Evolutionary conservation across 2,888 invertebrate genomes (phyloP), one percentile per base, ranked within the genome.

Genomic region (Ramazzottius varieornatus): DNA sequence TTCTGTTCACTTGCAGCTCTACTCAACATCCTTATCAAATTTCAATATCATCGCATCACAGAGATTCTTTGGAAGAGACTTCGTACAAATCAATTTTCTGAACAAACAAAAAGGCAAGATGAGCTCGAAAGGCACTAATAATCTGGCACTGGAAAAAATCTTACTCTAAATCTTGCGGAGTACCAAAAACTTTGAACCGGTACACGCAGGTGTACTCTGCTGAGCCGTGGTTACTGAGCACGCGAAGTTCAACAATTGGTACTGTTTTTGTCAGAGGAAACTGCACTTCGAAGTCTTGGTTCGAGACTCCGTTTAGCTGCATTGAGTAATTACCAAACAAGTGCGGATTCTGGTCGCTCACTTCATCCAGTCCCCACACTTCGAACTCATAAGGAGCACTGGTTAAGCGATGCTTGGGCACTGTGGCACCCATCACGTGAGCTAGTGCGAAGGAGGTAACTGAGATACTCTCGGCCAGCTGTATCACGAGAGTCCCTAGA

Each of bases 131-230:
- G n/a, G n/a, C n/a, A n/a, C n/a, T n/a, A n/a, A n/a, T n/a, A n/a
- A n/a, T n/a, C n/a, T n/a, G n/a, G n/a, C n/a, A n/a, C n/a, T n/a
- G n/a, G n/a, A n/a, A n/a, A n/a, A n/a, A n/a, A n/a, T n/a, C n/a
- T n/a, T n/a, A n/a, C n/a, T n/a, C n/a, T n/a, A 54, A 16, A 24
- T 54, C 29, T n/a, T 54, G 16, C 54, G 54, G 20, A 4, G 24
- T 54, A 24, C 76, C 76, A 69, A 76, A 76, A 16, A 76, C 75
- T 67, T 76, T 69, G 69, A 76, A 75, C 67, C 76, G 67, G 68
- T 76, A 76, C 32, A 76, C 65, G 69, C 76, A 76, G 4, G 76
- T 76, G 69, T 73, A 76, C 20, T 73, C 71, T 46, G 67, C 68
- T 68, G 74, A 73, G 34, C 76, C 76, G 70, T 75, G 72, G 71